Conservation (phyloP, 23 tunicate species). For the Styela plicata region DNA sequence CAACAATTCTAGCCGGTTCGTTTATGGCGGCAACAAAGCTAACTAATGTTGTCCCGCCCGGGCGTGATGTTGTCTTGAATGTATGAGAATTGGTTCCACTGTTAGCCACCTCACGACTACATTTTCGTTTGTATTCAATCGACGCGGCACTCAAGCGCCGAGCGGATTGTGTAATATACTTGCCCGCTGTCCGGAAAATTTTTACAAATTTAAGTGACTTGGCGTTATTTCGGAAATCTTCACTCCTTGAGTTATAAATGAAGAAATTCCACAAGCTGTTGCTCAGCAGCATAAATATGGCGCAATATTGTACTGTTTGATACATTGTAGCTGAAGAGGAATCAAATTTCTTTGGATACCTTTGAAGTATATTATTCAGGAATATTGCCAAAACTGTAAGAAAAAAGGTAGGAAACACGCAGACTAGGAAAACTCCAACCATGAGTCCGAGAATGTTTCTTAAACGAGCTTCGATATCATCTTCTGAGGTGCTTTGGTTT, state of each 20-base stretch:
- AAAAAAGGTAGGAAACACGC: constrained; percentile 35
- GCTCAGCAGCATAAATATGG: constrained; percentile 42
- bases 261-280: constrained; percentile 85
- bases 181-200: not conserved
- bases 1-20: no score
- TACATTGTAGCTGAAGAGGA: constrained; percentile 20
- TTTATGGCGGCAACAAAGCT: no score
- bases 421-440: constrained; percentile 56
- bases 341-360: constrained; percentile 21
- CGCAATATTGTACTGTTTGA: constrained; percentile 33
- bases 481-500: not conserved
- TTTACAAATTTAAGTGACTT: constrained; percentile 3
- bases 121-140: not conserved
- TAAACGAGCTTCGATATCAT: constrained; percentile 38
- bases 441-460: constrained; percentile 59
- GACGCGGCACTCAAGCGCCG: constrained; percentile 1
- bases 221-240: constrained; percentile 45
- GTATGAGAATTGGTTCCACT: not conserved
- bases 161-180: not conserved
- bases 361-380: constrained; percentile 3
- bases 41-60: not conserved
- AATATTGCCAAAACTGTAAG: not conserved
- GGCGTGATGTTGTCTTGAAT: not conserved
- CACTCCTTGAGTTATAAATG: constrained; percentile 53
- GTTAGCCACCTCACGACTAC: not conserved